Evolutionary conservation across 2,797 vertebrate species (phyloP).

Genomic region (Coregonus suidteri): DNA sequence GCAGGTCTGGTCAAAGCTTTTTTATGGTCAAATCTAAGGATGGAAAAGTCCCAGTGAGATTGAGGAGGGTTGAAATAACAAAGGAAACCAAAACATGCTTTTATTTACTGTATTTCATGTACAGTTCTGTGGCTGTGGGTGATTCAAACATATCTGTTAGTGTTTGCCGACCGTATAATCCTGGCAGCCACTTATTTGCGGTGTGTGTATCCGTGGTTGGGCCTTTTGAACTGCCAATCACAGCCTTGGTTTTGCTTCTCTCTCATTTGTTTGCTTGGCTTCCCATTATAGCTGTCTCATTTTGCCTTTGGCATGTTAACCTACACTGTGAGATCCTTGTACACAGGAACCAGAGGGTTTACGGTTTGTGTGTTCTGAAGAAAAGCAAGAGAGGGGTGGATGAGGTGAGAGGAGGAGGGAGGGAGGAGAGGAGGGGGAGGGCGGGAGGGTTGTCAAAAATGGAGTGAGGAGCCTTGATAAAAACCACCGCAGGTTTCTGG

Average conservation of each 20-base stretch:
- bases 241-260: not conserved
- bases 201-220: slow-evolving; percentile 11
- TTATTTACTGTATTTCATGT: not conserved
- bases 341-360: slow-evolving; percentile 60
- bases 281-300: slow-evolving; percentile 34
- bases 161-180: slow-evolving; percentile 17
- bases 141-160: slow-evolving; percentile 6
- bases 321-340: slow-evolving; percentile 42
- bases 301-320: slow-evolving; percentile 45
- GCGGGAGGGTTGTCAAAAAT: slow-evolving; percentile 80
- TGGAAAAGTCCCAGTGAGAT: slow-evolving; percentile 1
- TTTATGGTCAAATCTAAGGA: no score
- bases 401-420: slow-evolving; percentile 65
- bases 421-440: slow-evolving; percentile 40
- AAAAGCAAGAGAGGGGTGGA: slow-evolving; percentile 46
- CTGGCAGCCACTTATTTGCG: slow-evolving; percentile 21
- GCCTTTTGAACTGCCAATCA: slow-evolving; percentile 40
- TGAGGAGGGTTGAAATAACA: not conserved
- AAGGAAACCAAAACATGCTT: slow-evolving; percentile 5
- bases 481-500: slow-evolving; percentile 19
- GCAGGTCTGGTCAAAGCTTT: no score
- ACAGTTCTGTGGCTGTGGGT: not conserved
- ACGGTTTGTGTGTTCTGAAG: slow-evolving; percentile 38
- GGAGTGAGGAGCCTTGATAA: slow-evolving; percentile 75
- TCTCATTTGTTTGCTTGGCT: slow-evolving; percentile 24